Evolutionary conservation across 2,888 invertebrate genomes (phyloP).

Genomic region (Belgica antarctica): DNA sequence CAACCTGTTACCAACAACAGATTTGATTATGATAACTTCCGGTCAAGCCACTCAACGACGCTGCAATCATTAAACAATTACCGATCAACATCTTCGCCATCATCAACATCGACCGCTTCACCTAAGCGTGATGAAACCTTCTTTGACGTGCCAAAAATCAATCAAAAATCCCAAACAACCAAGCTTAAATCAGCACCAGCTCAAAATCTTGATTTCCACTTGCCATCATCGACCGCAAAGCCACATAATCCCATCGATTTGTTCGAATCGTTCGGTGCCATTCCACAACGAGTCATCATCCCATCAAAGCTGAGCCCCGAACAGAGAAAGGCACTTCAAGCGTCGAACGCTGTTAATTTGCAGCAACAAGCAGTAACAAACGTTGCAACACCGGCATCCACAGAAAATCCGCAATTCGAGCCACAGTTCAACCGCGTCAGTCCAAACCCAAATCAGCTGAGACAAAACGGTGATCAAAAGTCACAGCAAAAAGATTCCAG

Average conservation of each 20-base stretch:
- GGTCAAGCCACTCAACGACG: neutral
- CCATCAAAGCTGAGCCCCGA: conserved; percentile 22
- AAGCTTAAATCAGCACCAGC: conserved; percentile 27
- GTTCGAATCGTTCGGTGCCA: conserved; percentile 34
- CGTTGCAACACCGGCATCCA: conserved; percentile 21
- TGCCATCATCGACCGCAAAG: conserved; percentile 9
- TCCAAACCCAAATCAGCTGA: neutral
- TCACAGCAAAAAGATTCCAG: neutral
- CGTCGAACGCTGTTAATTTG: conserved; percentile 20
- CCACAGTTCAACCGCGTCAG: conserved; percentile 15
- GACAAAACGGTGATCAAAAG: conserved; percentile 4
- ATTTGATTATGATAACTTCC: conserved; percentile 18
- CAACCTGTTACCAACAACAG: conserved; percentile 13
- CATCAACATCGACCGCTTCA: conserved; percentile 26
- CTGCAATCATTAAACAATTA: conserved; percentile 22
- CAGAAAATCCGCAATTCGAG: conserved; percentile 1
- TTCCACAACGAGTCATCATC: conserved; percentile 40
- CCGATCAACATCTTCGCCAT: neutral
- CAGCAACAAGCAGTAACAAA: neutral
- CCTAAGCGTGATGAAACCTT: conserved; percentile 28
- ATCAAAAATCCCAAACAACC: conserved; percentile 28
- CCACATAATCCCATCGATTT: conserved; percentile 11
- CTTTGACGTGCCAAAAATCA: conserved; percentile 38
- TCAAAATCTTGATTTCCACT: neutral
- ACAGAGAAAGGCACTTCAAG: conserved; percentile 31